Conservation (phyloP, 2,113 vertebrate genomes). For the Recurvirostra avosetta region DNA sequence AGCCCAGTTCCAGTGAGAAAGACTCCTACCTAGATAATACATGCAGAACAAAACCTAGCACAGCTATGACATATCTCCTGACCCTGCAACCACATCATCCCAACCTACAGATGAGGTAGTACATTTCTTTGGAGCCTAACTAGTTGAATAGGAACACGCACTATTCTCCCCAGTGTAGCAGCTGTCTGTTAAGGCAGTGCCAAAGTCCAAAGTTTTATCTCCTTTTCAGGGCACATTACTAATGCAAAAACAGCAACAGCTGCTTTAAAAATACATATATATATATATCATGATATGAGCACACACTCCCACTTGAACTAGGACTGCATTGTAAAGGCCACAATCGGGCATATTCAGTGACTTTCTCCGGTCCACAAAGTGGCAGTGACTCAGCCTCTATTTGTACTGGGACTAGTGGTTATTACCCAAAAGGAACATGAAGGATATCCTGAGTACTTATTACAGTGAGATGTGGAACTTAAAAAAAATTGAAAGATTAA, state of each 20-base stretch:
- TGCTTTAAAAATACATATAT: neutral
- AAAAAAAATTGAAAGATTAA: neutral
- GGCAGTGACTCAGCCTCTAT: neutral
- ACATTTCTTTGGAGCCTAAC: conserved; percentile 49
- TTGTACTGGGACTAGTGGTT: neutral
- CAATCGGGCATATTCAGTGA: neutral
- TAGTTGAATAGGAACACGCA: neutral
- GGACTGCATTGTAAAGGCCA: neutral
- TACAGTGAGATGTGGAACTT: neutral
- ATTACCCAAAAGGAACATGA: neutral
- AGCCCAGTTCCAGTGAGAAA: neutral
- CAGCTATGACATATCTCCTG: neutral
- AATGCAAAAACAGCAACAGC: neutral
- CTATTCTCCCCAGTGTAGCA: neutral
- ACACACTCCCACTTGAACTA: neutral
- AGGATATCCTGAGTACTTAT: neutral
- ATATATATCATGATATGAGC: neutral
- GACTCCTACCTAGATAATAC: neutral
- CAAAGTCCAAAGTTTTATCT: neutral
- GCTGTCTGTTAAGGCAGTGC: neutral
- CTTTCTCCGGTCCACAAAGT: neutral
- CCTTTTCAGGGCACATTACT: neutral
- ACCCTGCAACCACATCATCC: neutral
- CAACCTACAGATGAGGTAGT: conserved; percentile 53
- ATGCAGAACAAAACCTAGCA: neutral